Evolutionary conservation across 2,888 invertebrate genomes (phyloP).

Genomic region (Sinotaia quadrata): DNA sequence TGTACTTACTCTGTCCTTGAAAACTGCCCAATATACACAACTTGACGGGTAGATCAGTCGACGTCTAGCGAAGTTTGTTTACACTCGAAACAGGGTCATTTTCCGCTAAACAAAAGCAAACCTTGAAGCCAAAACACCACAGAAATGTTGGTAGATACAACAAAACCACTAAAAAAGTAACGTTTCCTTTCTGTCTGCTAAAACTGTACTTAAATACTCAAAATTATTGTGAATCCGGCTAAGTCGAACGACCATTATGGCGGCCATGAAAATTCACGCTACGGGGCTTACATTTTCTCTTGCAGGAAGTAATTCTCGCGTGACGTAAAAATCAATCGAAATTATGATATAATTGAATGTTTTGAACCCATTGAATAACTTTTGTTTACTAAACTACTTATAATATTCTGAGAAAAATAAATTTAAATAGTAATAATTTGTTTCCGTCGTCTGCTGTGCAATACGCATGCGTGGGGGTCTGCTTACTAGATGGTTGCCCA

Average conservation of each 20-base stretch:
- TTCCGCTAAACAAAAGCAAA: not conserved
- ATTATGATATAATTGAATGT: not conserved
- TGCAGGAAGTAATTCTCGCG: slow-evolving; percentile 43
- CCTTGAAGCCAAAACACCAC: not conserved
- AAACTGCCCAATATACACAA: no score
- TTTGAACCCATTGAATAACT: not conserved
- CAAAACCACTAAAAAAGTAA: no score
- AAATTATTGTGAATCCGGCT: slow-evolving; percentile 17
- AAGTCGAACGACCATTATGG: slow-evolving; percentile 41
- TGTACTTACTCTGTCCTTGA: no score
- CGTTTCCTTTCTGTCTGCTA: no score
- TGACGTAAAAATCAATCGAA: slow-evolving; percentile 8
- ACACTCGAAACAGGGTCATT: slow-evolving; percentile 15
- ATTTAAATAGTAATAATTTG: slow-evolving; percentile 8
- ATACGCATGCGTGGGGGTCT: slow-evolving; percentile 39
- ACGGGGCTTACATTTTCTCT: slow-evolving; percentile 51
- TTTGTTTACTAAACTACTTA: not conserved
- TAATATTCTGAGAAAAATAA: slow-evolving; percentile 1
- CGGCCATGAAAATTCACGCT: slow-evolving; percentile 62
- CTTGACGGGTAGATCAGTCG: no score
- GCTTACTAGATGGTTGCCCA: no score
- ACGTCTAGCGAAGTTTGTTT: no score
- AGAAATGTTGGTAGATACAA: no score
- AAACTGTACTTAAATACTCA: no score
- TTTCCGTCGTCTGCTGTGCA: slow-evolving; percentile 44